Conservation (phyloP, 1,140 invertebrate genomes). For the Daktulosphaira vitifoliae region DNA sequence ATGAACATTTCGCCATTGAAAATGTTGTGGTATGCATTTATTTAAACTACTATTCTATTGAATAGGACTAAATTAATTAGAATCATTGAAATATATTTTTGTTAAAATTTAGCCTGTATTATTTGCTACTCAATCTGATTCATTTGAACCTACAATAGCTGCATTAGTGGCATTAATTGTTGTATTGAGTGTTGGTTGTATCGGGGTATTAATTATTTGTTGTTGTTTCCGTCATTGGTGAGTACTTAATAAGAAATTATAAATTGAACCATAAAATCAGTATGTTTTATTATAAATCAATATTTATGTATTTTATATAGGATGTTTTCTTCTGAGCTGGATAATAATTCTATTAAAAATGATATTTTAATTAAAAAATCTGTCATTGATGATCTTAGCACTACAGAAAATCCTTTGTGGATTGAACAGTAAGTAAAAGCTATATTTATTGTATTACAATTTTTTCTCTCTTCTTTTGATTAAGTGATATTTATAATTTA, state of each 20-base stretch:
- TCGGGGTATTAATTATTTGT: conserved; percentile 78
- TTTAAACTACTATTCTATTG: background rate
- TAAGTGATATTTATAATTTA: background rate
- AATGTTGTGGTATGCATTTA: conserved; percentile 57
- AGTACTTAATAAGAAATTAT: conserved; percentile 39
- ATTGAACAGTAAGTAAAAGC: conserved; percentile 67
- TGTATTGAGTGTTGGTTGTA: conserved; percentile 73
- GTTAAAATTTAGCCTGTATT: conserved; percentile 46
- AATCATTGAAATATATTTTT: conserved; percentile 1
- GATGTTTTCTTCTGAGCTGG: conserved; percentile 21
- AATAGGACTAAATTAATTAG: too few relatives aligned
- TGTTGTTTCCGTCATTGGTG: conserved; percentile 81
- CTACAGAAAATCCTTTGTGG: conserved; percentile 87
- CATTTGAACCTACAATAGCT: conserved; percentile 75
- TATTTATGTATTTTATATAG: background rate
- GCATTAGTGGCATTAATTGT: conserved; percentile 76
- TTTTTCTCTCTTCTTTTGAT: background rate
- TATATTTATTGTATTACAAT: background rate
- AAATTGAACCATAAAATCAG: too few relatives aligned
- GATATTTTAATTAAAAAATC: conserved; percentile 72
- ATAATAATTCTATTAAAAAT: conserved; percentile 49
- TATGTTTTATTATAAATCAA: too few relatives aligned
- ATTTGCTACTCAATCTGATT: conserved; percentile 43
- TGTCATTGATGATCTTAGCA: conserved; percentile 73
- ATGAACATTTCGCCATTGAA: conserved; percentile 70